Evolutionary conservation across 2,797 vertebrate species (phyloP).

Genomic region (Balearica regulorum): DNA sequence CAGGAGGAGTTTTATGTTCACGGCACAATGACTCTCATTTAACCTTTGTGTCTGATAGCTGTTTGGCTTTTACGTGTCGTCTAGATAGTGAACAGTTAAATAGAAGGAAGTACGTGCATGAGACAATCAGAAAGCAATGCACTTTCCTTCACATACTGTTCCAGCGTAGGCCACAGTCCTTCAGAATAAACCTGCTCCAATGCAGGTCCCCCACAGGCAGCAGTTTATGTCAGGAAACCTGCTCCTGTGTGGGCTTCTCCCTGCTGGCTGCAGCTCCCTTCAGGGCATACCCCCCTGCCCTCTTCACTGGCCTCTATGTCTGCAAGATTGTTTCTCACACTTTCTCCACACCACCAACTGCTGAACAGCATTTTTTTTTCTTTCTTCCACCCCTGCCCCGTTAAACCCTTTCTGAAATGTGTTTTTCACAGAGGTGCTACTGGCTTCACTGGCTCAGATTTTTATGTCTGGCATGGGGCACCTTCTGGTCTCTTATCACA

Average conservation of each 20-base stretch:
- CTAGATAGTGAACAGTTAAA: background rate
- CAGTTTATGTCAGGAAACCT: background rate
- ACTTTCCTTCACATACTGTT: background rate
- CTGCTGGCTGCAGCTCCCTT: background rate
- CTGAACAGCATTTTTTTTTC: background rate
- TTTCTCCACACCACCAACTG: background rate
- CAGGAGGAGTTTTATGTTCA: background rate
- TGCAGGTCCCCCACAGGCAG: background rate
- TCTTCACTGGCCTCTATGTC: background rate
- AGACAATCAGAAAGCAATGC: background rate
- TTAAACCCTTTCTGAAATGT: background rate
- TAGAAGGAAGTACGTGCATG: background rate
- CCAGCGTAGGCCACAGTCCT: background rate
- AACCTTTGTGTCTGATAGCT: background rate
- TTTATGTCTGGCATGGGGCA: background rate
- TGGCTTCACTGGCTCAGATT: background rate
- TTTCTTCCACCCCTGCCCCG: too few species aligned
- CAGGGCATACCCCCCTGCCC: rapidly evolving
- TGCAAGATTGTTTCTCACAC: background rate
- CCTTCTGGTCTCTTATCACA: background rate
- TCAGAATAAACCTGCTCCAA: background rate
- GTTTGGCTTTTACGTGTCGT: background rate
- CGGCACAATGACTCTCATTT: background rate
- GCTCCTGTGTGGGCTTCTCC: background rate
- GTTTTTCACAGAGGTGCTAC: background rate